Evolutionary conservation across 2,888 invertebrate species (phyloP).

Genomic region (Microctonus brassicae): DNA sequence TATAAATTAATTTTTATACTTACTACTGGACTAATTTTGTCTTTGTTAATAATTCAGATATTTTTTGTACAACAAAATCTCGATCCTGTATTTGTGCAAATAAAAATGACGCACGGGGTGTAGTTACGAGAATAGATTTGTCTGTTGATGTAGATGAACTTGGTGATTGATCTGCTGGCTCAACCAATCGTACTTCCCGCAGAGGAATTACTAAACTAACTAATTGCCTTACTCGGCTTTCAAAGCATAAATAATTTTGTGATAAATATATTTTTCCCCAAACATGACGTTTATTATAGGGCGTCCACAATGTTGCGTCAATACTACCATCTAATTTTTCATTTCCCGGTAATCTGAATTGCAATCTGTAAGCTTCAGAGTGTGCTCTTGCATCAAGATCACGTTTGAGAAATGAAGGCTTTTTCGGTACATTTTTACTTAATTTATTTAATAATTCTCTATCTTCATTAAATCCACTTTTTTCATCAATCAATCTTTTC

Average conservation of each 20-base stretch:
- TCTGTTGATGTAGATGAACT: slow-evolving; percentile 74
- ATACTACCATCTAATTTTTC: slow-evolving; percentile 97
- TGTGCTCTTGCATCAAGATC: slow-evolving; percentile 95
- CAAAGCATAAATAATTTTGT: slow-evolving; percentile 95
- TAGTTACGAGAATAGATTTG: slow-evolving; percentile 85
- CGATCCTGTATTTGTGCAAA: slow-evolving; percentile 91
- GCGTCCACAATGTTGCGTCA: slow-evolving; percentile 93
- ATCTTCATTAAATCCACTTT: slow-evolving; percentile 91
- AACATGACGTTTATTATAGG: slow-evolving; percentile 91
- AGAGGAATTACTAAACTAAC: slow-evolving; percentile 92
- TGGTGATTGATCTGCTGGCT: slow-evolving; percentile 80
- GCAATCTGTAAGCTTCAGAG: slow-evolving; percentile 89
- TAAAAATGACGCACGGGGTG: slow-evolving; percentile 85
- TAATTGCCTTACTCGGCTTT: slow-evolving; percentile 88
- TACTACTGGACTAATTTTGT: slow-evolving; percentile 67
- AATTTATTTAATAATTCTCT: slow-evolving; percentile 86
- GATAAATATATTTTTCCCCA: slow-evolving; percentile 92
- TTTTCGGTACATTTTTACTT: slow-evolving; percentile 89
- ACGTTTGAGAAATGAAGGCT: slow-evolving; percentile 91
- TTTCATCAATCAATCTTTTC: slow-evolving; percentile 95
- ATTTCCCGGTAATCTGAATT: slow-evolving; percentile 86
- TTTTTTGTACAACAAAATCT: slow-evolving; percentile 89
- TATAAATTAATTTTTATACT: slow-evolving; percentile 43
- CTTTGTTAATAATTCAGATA: slow-evolving; percentile 88
- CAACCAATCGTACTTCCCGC: slow-evolving; percentile 82